Evolutionary conservation across 2,797 vertebrate genomes (phyloP).

Genomic region (Enteromius thamalakanensis): DNA sequence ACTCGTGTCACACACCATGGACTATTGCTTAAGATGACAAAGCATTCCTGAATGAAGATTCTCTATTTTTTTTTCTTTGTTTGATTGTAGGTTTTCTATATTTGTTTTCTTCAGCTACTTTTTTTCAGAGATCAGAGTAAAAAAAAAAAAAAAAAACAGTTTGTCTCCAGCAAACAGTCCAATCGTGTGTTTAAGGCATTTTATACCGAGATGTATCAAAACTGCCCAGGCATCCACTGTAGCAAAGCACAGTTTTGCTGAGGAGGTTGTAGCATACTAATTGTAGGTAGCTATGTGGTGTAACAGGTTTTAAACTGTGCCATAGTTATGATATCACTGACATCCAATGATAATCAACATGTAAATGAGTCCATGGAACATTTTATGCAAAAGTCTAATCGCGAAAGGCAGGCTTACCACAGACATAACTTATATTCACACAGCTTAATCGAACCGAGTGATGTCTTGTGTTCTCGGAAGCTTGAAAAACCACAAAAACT

Average conservation of each 20-base stretch:
- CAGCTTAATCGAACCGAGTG: slow-evolving; percentile 20
- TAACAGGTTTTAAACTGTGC: slow-evolving; percentile 46
- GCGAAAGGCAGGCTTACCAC: slow-evolving; percentile 38
- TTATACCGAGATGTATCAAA: slow-evolving; percentile 49
- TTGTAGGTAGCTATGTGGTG: slow-evolving; percentile 45
- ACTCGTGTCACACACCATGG: slow-evolving; percentile 66
- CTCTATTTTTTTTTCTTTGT: slow-evolving; percentile 75
- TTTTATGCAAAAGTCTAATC: slow-evolving; percentile 58
- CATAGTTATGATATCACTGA: slow-evolving; percentile 55
- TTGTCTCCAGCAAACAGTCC: slow-evolving; percentile 35
- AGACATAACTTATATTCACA: slow-evolving; percentile 40
- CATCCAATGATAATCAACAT: slow-evolving; percentile 55
- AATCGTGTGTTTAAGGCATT: slow-evolving; percentile 38
- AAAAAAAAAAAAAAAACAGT: slow-evolving; percentile 45
- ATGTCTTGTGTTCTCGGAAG: slow-evolving; percentile 38
- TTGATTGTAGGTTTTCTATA: slow-evolving; percentile 65
- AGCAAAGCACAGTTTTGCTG: slow-evolving; percentile 51
- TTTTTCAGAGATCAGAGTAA: slow-evolving; percentile 64
- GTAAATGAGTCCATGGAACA: slow-evolving; percentile 61
- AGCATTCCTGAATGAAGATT: slow-evolving; percentile 63
- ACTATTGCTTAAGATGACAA: slow-evolving; percentile 64
- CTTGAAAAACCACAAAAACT: slow-evolving; percentile 31
- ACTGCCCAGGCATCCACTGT: slow-evolving; percentile 49
- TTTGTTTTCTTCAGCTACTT: slow-evolving; percentile 25
- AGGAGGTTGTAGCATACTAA: slow-evolving; percentile 52